phyloP scores from a whole-genome alignment of 2,888 invertebrate species.

The Apomyelois bistriatella region DNA sequence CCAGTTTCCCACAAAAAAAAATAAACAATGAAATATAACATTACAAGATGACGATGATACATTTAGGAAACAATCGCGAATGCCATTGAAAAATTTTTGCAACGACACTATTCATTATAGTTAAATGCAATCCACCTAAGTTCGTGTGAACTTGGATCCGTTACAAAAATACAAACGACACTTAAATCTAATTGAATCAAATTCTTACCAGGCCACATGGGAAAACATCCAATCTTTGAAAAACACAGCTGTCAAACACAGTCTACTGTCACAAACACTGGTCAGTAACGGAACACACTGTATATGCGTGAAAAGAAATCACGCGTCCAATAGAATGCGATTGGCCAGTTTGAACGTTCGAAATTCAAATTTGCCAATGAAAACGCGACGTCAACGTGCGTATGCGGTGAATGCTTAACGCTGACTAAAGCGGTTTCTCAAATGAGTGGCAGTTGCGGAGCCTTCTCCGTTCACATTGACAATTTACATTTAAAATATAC shows the following conservation, averaged over 20 bases:
- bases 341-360: constrained; percentile 63
- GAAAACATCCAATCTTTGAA: constrained; percentile 62
- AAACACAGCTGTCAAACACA: constrained; percentile 35
- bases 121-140: constrained; percentile 20
- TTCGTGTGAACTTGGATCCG: constrained; percentile 29
- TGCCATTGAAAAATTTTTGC: constrained; percentile 18
- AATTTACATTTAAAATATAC: constrained; percentile 34
- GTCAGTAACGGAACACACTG: constrained; percentile 61
- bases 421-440: constrained; percentile 67
- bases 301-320: constrained; percentile 64
- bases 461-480: constrained; percentile 69
- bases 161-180: constrained; percentile 38
- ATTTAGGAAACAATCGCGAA: constrained; percentile 11
- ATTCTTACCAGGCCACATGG: constrained; percentile 60
- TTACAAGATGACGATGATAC: constrained; percentile 9
- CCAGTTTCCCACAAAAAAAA: neutral
- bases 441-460: constrained; percentile 60
- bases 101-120: constrained; percentile 23
- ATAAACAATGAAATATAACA: constrained; percentile 8
- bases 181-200: constrained; percentile 42
- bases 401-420: constrained; percentile 57
- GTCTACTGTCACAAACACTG: constrained; percentile 61
- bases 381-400: constrained; percentile 44
- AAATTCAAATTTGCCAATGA: constrained; percentile 60
- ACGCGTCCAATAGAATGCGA: constrained; percentile 60